Percentiles rank a stretch among this genome's conserved stretches.
phyloP scores from a whole-genome alignment of 2,113 vertebrate genomes.

The Eptatretus burgeri region DNA sequence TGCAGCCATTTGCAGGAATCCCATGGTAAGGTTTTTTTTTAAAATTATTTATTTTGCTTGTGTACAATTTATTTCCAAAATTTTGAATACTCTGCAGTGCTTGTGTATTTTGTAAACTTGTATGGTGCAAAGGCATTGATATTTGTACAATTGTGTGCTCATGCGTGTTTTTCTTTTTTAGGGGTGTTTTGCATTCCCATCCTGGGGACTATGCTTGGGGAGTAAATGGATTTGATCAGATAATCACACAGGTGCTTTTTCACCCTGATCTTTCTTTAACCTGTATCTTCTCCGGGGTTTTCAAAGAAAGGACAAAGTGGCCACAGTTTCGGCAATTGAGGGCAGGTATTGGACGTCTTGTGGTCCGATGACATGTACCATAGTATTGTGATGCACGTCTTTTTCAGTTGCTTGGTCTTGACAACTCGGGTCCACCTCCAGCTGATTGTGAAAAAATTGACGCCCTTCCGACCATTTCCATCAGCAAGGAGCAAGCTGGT shows the following conservation, averaged over 20 bases:
- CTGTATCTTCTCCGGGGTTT: too few species aligned
- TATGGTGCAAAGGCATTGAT: background rate
- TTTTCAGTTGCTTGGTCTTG: constrained; percentile 73
- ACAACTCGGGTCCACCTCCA: constrained; percentile 81
- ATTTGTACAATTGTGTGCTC: background rate
- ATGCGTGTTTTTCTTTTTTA: constrained; percentile 14
- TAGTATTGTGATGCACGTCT: background rate
- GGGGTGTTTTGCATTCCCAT: constrained; percentile 80
- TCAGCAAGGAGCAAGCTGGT: constrained; percentile 78
- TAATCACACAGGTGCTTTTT: constrained; percentile 56
- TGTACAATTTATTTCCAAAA: too few species aligned
- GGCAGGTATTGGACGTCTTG: too few species aligned
- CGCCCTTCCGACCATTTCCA: constrained; percentile 49
- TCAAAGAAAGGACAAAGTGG: too few species aligned
- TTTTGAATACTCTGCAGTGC: too few species aligned
- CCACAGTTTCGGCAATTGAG: too few species aligned
- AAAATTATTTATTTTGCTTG: too few species aligned
- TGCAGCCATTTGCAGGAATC: too few species aligned
- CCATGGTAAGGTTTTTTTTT: too few species aligned
- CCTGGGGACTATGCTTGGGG: constrained; percentile 96
- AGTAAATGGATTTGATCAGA: constrained; percentile 61
- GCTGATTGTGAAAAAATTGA: constrained; percentile 81
- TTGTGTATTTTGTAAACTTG: too few species aligned
- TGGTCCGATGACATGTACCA: too few species aligned
- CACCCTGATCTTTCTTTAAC: background rate